Percentiles rank a stretch among this genome's conserved stretches.
phyloP scores from a whole-genome alignment of 1,140 invertebrate species.

The Drosophila mojavensis region DNA sequence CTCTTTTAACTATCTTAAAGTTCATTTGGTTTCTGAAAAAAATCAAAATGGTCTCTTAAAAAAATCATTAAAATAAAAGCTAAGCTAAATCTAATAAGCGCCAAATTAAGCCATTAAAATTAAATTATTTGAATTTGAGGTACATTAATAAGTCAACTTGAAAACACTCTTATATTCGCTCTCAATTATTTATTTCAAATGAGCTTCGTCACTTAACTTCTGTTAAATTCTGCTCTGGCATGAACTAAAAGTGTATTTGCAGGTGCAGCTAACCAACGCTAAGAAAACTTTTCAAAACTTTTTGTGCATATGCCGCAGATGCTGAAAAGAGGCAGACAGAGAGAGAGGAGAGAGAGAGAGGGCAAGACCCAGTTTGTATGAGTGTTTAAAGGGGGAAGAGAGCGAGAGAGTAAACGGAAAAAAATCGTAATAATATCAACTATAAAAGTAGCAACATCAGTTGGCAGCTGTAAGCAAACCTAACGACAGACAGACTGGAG shows the following conservation, averaged over 20 bases:
- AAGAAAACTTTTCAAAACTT: background rate
- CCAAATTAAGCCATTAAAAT: no score
- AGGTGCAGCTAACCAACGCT: background rate
- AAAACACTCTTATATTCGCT: no score
- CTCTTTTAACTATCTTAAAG: no score
- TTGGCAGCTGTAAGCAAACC: slow-evolving; percentile 72
- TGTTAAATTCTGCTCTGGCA: no score
- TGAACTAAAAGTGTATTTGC: slow-evolving; percentile 20
- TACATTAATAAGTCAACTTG: no score
- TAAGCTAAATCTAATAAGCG: no score
- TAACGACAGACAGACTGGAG: slow-evolving; percentile 28
- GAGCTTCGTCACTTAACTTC: no score
- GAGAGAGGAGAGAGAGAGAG: background rate
- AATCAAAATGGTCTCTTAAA: no score
- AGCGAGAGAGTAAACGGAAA: slow-evolving; percentile 19
- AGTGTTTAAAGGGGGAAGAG: background rate
- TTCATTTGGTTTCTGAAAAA: no score
- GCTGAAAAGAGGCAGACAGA: slow-evolving; percentile 2
- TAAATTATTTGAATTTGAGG: no score
- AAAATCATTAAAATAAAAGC: no score
- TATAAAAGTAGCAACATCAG: slow-evolving; percentile 82
- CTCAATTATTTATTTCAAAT: no score
- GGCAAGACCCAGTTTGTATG: background rate
- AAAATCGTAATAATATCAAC: slow-evolving; percentile 81
- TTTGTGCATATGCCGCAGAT: slow-evolving; percentile 64